These are phyloP conservation scores for Drosophila anceps DNA, from an alignment of 2,888 invertebrate genomes.

Conservation along the genomic window DNA sequence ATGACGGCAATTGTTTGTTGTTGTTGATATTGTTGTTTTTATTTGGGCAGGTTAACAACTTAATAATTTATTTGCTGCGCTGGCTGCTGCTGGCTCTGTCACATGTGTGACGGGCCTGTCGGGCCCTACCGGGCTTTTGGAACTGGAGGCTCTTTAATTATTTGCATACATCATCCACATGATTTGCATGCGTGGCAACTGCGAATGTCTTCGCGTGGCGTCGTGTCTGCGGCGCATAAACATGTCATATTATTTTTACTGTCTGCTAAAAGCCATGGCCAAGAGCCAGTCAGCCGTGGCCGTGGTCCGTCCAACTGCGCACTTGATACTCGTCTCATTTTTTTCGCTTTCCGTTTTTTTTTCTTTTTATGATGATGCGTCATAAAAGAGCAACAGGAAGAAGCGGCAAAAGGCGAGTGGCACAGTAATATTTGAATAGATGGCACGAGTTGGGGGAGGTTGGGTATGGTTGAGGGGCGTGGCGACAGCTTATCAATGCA, in stretches of 20 bases:
- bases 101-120: constrained; percentile 65
- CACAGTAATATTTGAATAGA: constrained; percentile 49
- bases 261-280: constrained; percentile 70
- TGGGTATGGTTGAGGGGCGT: background rate
- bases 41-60: constrained; percentile 66
- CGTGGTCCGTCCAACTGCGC: constrained; percentile 43
- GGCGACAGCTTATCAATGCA: constrained; percentile 77
- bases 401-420: constrained; percentile 25
- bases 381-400: constrained; percentile 49
- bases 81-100: constrained; percentile 36
- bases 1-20: constrained; percentile 54
- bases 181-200: constrained; percentile 76
- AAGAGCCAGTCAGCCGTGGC: constrained; percentile 31
- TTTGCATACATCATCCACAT: constrained; percentile 59
- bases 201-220: constrained; percentile 63
- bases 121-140: constrained; percentile 9
- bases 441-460: background rate
- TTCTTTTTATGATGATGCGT: constrained; percentile 63
- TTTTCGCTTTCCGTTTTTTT: constrained; percentile 33
- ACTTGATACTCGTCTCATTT: constrained; percentile 56
- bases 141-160: constrained; percentile 61
- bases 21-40: constrained; percentile 11
- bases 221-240: constrained; percentile 70
- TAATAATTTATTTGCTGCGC: constrained; percentile 70
- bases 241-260: constrained; percentile 76